phyloP scores from a whole-genome alignment of 2,113 vertebrate genomes.

The Atractosteus spatula region DNA sequence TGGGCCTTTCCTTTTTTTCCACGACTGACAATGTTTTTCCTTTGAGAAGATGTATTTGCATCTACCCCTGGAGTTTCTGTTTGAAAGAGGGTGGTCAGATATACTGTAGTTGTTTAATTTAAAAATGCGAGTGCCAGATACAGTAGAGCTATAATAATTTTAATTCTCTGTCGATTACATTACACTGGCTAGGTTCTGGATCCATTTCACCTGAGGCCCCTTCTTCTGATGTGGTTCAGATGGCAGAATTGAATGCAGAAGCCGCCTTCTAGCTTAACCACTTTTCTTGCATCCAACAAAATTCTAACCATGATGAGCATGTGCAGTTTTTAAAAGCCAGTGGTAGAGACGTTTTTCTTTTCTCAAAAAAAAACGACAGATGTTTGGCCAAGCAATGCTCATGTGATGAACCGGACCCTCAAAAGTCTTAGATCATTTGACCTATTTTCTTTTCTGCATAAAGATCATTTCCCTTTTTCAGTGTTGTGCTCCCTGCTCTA shows the following conservation, averaged over 20 bases:
- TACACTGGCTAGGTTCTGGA: constrained; percentile 2
- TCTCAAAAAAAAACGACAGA: constrained; percentile 17
- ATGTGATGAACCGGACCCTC: constrained; percentile 36
- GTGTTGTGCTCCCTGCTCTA: constrained; percentile 4
- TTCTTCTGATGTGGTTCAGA: constrained; percentile 42
- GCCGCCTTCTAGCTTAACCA: not conserved
- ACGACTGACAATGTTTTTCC: constrained; percentile 41
- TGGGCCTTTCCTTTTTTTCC: constrained; percentile 29
- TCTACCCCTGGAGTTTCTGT: constrained; percentile 13
- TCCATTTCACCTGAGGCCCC: constrained; percentile 10
- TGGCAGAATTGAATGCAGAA: constrained; percentile 32
- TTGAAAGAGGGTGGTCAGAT: no score
- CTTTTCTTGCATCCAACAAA: not conserved
- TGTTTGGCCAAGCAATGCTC: constrained; percentile 37
- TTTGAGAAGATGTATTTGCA: constrained; percentile 5
- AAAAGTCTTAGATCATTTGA: constrained; percentile 29
- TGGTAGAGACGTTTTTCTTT: constrained; percentile 22
- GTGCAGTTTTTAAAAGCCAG: not conserved
- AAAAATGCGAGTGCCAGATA: not conserved
- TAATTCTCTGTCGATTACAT: constrained; percentile 30
- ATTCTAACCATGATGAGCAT: not conserved
- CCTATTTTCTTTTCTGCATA: constrained; percentile 23
- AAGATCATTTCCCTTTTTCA: constrained; percentile 23
- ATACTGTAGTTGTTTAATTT: no score
- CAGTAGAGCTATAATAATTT: not conserved